Evolutionary conservation across 2,113 vertebrate genomes (phyloP), one percentile per base, ranked within the genome.

Genomic region (Cryptoleucopteryx plumbea): DNA sequence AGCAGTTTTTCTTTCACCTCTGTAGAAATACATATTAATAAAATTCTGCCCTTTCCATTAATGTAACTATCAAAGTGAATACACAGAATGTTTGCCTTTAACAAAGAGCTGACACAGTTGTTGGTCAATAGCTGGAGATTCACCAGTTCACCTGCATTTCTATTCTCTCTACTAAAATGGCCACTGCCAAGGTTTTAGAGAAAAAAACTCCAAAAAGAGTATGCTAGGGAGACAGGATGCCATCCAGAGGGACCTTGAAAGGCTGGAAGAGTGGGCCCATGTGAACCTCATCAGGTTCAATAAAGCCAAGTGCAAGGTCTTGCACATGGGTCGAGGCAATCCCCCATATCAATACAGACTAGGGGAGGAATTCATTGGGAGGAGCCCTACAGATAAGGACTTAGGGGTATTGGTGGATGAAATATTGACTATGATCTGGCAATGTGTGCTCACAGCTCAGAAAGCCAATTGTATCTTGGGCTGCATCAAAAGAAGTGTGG

Each of bases 221-320:
- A 21, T 36, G 7, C 22, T 42, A 19, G 19, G 70, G 9, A 19
- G 13, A 36, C 0, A 1, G 29, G 11, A 32, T 58, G 1, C 13
- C 29, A 47, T 45, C 3, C 16, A 43, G 7, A 17, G 6, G 4
- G 6, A n/a, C 23, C 17, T 16, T 27, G 36, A 52, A 34, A 34
- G 13, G 1, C 47, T 42, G 42, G 31, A 53, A 32, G 23, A 65
- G 10, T 52, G 17, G 13, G 18, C 23, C 13, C 23, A 42, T 8
- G 2, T 63, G 25, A 63, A 70, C 5, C 11, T 63, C 8, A 47
- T 52, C 23, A 75, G 21, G 8, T 50, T 74, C 26, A 82, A 21
- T 16, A 45, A 63, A 25, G 36, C 4, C 34, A 36, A 66, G 13
- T 29, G 8, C 40, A 48, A 71, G 19, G 22, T 71, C 21, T 11